Percentiles rank a stretch among this genome's conserved stretches.
Conservation (phyloP, 2,113 vertebrate species). For the Microcebus murinus region DNA sequence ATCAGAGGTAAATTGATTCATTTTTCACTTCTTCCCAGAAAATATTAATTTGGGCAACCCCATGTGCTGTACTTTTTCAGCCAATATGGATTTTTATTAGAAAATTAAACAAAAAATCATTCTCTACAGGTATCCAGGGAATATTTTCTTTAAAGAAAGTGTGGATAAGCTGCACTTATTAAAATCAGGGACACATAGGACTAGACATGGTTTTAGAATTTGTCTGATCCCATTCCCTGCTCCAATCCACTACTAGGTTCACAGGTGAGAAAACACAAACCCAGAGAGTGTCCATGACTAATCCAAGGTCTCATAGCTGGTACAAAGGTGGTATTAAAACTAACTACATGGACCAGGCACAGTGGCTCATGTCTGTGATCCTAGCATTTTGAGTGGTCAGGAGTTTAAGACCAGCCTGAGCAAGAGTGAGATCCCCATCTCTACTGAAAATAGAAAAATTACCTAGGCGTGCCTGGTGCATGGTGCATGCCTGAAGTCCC, state of each 20-base stretch:
- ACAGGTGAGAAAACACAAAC: not conserved
- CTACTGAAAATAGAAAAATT: too few species aligned
- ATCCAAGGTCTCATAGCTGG: not conserved
- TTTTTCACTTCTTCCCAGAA: slow-evolving; percentile 13
- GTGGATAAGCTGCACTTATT: not conserved
- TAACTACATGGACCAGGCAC: too few species aligned
- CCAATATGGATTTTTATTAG: not conserved
- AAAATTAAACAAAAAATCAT: slow-evolving; percentile 6
- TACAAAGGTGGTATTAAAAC: not conserved
- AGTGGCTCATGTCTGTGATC: too few species aligned
- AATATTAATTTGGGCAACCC: not conserved
- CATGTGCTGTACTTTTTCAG: not conserved
- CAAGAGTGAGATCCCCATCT: too few species aligned
- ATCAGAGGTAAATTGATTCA: not conserved
- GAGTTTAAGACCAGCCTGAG: too few species aligned
- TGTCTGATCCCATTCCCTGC: not conserved
- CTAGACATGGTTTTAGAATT: not conserved
- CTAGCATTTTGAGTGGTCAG: too few species aligned
- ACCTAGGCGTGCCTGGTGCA: too few species aligned
- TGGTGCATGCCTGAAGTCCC: too few species aligned
- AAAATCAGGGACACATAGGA: not conserved
- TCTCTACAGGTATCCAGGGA: not conserved
- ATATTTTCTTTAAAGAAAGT: not conserved
- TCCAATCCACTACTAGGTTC: not conserved
- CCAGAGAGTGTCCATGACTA: not conserved